Base-by-base conservation (phyloP, 2,797 vertebrate genomes). In the Columba guinea region DNA sequence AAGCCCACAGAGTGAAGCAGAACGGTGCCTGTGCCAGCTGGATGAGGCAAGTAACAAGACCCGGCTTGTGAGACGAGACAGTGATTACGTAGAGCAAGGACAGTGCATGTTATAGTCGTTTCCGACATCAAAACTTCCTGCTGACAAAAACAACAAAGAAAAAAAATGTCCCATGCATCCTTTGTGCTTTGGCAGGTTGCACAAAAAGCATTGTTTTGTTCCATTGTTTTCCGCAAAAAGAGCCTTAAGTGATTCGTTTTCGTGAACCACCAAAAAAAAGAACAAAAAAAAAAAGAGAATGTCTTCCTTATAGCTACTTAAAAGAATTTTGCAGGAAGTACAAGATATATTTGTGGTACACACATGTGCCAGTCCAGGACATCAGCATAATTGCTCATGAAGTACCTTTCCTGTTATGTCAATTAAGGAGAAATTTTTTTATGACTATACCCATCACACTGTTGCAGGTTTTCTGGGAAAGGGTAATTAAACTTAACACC, bases 41-140 rank as follows among this genome's bases (percentile, higher is more conserved):
- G 88, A 89, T 39, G 76, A 95, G 90, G 91, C 95, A 94, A 75
- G 60, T 58, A 88, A 76, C 78, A 52, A 68, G 78, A 93, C 52
- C 49, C 49, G 0, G 89, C 94, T 95, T 90, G 62, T 89, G 94
- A 84, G 77, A 96, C 88, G 80, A 97, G 96, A 96, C 91, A 96
- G 91, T 44, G 71, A 87, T 97, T 95, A 95, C 95, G 44, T 82
- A 94, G 93, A 74, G 73, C 84, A 34, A 96, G 96, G 92, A 95
- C 93, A 95, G 92, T 94, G 71, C 91, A 94, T 91, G 88, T 96
- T 97, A 95, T 96, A 97, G 86, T 95, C 71, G 88, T 97, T 97
- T 89, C 97, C 95, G 96, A 89, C 89, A 96, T 94, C 96, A 97
- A 95, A 97, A 97, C 93, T 97, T 97, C 97, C 97, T 97, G 95